Conservation (phyloP, 2,888 invertebrate species). For the Drosophila imparisetae region DNA sequence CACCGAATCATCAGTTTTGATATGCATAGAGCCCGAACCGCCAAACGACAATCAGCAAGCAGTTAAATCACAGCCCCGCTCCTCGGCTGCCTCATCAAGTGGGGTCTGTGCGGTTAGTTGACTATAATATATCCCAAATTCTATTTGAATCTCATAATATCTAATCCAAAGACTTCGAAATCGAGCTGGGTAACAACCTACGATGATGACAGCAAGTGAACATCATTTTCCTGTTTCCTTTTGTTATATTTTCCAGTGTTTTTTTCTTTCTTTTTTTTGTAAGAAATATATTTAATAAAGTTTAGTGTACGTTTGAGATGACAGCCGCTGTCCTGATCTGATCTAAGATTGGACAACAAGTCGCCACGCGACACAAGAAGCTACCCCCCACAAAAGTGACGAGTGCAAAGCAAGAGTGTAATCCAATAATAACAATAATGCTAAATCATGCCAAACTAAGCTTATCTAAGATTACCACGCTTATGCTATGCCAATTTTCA, state of each 20-base stretch:
- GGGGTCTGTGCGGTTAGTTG: conserved; percentile 20
- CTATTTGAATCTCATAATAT: neutral
- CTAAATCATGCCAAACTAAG: conserved; percentile 42
- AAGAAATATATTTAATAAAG: conserved; percentile 54
- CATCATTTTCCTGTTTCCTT: neutral
- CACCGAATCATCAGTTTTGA: neutral
- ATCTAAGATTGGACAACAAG: conserved; percentile 22
- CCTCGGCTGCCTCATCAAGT: neutral
- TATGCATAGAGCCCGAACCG: neutral
- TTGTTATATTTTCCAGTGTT: conserved; percentile 16
- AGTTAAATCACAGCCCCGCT: neutral
- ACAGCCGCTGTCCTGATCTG: neutral
- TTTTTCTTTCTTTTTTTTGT: conserved; percentile 6
- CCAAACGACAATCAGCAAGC: neutral
- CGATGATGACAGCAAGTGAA: conserved; percentile 46
- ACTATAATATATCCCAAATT: no score
- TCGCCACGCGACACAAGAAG: conserved; percentile 9
- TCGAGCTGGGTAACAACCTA: conserved; percentile 45
- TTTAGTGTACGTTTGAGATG: conserved; percentile 36
- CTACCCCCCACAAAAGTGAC: conserved; percentile 11
- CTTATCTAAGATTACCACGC: conserved; percentile 17
- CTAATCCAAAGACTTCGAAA: conserved; percentile 20
- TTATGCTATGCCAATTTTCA: conserved; percentile 3
- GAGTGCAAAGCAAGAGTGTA: conserved; percentile 47
- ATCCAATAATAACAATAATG: conserved; percentile 14